Conservation (phyloP, 2,797 vertebrate genomes). For the Sebastes elongatus region DNA sequence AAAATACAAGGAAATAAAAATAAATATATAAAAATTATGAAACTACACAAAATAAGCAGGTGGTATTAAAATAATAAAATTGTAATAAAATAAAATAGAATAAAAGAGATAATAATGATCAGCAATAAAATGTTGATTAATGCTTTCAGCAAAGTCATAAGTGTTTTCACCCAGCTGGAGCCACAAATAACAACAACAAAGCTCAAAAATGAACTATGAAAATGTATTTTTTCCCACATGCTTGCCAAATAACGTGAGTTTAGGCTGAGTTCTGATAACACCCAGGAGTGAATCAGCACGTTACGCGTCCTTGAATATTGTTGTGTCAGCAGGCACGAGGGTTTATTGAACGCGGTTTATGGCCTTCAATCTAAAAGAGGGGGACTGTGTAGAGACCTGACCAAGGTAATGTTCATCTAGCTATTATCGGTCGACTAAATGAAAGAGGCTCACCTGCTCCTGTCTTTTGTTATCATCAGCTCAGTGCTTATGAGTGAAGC, state of each 20-base stretch:
- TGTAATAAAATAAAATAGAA: too few species aligned
- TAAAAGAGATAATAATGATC: too few species aligned
- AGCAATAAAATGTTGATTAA: too few species aligned
- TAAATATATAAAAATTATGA: too few species aligned
- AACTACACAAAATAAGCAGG: too few species aligned
- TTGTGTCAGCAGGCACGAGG: neutral
- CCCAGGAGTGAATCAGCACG: neutral
- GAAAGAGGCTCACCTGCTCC: slow-evolving; percentile 7
- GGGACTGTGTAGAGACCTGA: neutral
- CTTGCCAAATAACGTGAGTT: neutral
- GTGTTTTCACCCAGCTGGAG: neutral
- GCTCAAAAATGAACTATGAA: neutral
- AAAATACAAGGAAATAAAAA: too few species aligned
- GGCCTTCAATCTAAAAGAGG: neutral
- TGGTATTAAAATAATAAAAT: too few species aligned
- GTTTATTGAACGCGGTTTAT: neutral
- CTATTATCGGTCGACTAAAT: slow-evolving; percentile 1
- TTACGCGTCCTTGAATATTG: slow-evolving; percentile 1
- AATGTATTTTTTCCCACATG: neutral
- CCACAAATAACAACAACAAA: neutral
- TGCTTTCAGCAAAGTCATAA: neutral
- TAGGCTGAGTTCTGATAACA: neutral
- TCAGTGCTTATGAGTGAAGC: neutral
- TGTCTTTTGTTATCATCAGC: neutral
- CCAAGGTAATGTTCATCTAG: neutral